phyloP scores from a whole-genome alignment of 2,113 vertebrate genomes.

The Loxodonta africana region DNA sequence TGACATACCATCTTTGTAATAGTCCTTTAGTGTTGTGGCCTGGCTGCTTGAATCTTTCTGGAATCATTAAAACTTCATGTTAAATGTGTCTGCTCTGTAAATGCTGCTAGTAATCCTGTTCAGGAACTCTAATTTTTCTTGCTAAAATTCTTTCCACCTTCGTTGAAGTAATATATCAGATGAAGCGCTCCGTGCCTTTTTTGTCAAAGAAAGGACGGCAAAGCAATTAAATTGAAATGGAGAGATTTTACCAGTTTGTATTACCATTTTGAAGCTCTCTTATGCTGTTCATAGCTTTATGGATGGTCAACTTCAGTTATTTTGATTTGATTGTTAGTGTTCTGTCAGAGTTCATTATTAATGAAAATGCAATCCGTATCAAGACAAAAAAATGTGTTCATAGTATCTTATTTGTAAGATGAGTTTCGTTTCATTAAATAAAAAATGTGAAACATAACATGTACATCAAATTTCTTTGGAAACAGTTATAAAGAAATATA shows the following conservation, averaged over 20 bases:
- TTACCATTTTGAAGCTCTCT: background rate
- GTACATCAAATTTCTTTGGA: background rate
- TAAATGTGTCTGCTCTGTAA: constrained; percentile 26
- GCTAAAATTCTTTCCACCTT: constrained; percentile 47
- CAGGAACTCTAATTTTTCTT: background rate
- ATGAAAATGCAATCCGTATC: background rate
- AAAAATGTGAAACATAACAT: constrained; percentile 37
- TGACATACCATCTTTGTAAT: background rate
- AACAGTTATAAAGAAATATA: constrained; percentile 4
- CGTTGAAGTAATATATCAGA: constrained; percentile 34
- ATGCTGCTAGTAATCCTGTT: constrained; percentile 14
- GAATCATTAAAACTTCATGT: constrained; percentile 10
- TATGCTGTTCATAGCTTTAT: background rate
- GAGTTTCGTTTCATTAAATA: background rate
- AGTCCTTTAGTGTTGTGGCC: background rate
- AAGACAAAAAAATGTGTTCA: background rate
- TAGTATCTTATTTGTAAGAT: background rate
- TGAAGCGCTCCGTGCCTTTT: background rate
- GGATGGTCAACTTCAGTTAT: background rate
- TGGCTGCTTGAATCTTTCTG: background rate
- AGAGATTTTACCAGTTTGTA: background rate
- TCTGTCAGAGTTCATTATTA: constrained; percentile 2
- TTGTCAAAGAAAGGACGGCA: background rate
- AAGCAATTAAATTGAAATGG: constrained; percentile 8
- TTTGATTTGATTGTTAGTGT: constrained; percentile 12